These are phyloP conservation scores for Danio albolineatus DNA, from an alignment of 2,797 vertebrate genomes.

Conservation along the genomic window DNA sequence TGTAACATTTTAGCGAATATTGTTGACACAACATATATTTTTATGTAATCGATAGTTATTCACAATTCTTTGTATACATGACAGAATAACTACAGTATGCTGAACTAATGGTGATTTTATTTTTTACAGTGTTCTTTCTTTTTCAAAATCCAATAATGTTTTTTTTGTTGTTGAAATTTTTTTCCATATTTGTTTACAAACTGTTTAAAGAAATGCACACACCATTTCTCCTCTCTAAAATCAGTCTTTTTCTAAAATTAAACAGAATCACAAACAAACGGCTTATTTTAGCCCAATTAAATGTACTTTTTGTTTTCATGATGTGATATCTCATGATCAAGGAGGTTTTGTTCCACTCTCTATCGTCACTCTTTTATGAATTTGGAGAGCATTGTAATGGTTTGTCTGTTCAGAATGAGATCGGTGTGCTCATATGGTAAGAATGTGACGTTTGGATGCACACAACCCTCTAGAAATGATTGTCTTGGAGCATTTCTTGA, in stretches of 20 bases:
- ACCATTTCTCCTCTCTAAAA: too few relatives aligned
- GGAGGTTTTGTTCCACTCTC: background rate
- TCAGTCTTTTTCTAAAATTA: background rate
- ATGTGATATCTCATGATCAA: background rate
- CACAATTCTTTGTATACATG: too few relatives aligned
- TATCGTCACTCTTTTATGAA: background rate
- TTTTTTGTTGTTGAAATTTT: too few relatives aligned
- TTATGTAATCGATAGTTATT: too few relatives aligned
- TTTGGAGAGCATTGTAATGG: background rate
- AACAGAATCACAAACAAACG: background rate
- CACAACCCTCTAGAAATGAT: background rate
- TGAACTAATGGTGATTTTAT: too few relatives aligned
- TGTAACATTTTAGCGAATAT: too few relatives aligned
- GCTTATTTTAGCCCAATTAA: background rate
- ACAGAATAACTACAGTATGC: too few relatives aligned
- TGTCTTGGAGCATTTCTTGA: background rate
- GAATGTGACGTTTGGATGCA: constrained; percentile 17
- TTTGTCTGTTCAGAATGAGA: background rate
- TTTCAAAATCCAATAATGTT: too few relatives aligned
- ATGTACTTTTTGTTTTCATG: background rate
- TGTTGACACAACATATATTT: too few relatives aligned
- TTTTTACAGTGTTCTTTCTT: too few relatives aligned
- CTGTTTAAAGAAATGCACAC: too few relatives aligned
- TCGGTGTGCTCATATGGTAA: background rate
- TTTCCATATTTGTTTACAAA: too few relatives aligned